These are phyloP conservation scores for Tympanoctomys barrerae DNA, from an alignment of 2,797 vertebrate genomes.

Conservation along the genomic window DNA sequence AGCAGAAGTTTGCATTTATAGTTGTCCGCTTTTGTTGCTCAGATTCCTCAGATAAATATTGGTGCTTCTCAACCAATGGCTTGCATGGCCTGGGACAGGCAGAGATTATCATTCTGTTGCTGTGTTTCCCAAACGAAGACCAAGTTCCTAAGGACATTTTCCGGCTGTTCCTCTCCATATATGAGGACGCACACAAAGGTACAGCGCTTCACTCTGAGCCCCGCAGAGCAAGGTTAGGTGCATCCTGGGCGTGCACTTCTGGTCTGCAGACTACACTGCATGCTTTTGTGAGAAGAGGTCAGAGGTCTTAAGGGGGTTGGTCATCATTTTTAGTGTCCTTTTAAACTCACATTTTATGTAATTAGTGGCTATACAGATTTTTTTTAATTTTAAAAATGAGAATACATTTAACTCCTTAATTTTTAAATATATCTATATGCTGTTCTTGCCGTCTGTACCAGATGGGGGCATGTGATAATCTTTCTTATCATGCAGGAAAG, in stretches of 20 bases:
- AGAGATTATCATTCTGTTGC: slow-evolving; percentile 94
- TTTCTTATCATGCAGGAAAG: slow-evolving; percentile 36
- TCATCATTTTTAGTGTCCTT: slow-evolving; percentile 30
- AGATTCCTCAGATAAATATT: slow-evolving; percentile 94
- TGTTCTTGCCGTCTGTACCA: slow-evolving; percentile 1
- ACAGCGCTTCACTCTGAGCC: slow-evolving; percentile 75
- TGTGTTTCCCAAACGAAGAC: slow-evolving; percentile 93
- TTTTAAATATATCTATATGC: slow-evolving; percentile 8
- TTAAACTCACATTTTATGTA: slow-evolving; percentile 55
- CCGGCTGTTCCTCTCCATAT: slow-evolving; percentile 93
- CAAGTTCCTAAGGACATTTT: slow-evolving; percentile 94
- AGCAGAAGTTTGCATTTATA: slow-evolving; percentile 69
- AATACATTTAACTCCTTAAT: slow-evolving; percentile 40
- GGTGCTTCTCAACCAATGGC: slow-evolving; percentile 96
- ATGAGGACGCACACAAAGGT: slow-evolving; percentile 96
- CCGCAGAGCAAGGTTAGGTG: slow-evolving; percentile 10
- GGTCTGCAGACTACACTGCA: neutral
- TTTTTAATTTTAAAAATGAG: slow-evolving; percentile 39
- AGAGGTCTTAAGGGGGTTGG: slow-evolving; percentile 32
- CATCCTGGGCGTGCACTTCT: slow-evolving; percentile 41
- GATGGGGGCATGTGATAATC: neutral
- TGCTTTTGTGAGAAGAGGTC: slow-evolving; percentile 51
- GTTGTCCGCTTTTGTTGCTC: slow-evolving; percentile 76
- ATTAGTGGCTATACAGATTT: slow-evolving; percentile 30
- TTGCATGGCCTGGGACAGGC: slow-evolving; percentile 96